phyloP scores from a whole-genome alignment of 2,888 invertebrate genomes.

The Platycheirus albimanus region DNA sequence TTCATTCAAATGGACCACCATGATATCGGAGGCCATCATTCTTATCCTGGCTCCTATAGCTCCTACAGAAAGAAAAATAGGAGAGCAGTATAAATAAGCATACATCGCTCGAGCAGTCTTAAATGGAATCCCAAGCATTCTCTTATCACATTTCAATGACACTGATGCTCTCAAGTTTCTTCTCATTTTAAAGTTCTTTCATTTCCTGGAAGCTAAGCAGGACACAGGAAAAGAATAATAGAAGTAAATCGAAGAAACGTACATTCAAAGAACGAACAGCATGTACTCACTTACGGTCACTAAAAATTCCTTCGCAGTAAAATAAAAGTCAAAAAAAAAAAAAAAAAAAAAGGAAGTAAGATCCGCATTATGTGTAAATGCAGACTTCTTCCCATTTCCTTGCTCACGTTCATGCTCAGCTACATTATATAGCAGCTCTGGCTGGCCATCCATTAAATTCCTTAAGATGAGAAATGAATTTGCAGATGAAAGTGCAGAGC shows the following conservation, averaged over 20 bases:
- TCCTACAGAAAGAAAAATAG: not conserved
- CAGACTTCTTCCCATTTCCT: constrained; percentile 35
- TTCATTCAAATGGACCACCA: no score
- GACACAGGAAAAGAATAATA: no score
- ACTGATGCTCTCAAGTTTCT: constrained; percentile 42
- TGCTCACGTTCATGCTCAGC: not conserved
- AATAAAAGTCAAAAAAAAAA: not conserved
- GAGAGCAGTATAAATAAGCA: constrained; percentile 63
- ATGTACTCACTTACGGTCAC: constrained; percentile 40
- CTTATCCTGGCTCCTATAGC: no score
- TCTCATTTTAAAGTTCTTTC: constrained; percentile 61
- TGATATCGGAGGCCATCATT: constrained; percentile 21
- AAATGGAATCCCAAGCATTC: constrained; percentile 61
- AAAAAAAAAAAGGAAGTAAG: constrained; percentile 21
- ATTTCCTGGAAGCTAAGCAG: constrained; percentile 57
- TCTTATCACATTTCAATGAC: constrained; percentile 58
- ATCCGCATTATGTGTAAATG: constrained; percentile 54
- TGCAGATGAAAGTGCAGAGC: constrained; percentile 43
- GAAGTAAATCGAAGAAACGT: constrained; percentile 42
- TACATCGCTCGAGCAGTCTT: constrained; percentile 29
- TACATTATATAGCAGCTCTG: constrained; percentile 12
- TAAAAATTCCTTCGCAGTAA: constrained; percentile 7
- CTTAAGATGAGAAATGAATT: constrained; percentile 65
- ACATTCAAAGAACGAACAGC: not conserved
- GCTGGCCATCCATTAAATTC: constrained; percentile 67